Evolutionary conservation across 2,113 vertebrate species (phyloP).

Genomic region (Litocranius walleri): DNA sequence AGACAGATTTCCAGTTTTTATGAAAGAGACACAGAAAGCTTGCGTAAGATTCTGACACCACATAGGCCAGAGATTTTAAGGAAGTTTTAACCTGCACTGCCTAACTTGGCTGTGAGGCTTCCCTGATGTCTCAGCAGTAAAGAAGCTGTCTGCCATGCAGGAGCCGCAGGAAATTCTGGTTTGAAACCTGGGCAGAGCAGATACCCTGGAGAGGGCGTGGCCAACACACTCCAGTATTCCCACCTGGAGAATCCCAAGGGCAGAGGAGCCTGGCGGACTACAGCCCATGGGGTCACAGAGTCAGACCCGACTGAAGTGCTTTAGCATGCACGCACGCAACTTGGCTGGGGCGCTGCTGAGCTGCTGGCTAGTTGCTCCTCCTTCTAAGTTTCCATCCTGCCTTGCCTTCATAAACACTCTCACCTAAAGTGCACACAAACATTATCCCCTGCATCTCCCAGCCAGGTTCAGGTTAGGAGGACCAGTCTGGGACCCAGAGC

Average conservation of each 20-base stretch:
- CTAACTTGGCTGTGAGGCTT: neutral
- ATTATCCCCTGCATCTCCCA: neutral
- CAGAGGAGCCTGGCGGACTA: neutral
- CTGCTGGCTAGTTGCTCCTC: neutral
- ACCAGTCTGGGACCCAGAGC: neutral
- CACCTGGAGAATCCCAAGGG: neutral
- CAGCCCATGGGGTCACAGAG: neutral
- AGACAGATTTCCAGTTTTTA: neutral
- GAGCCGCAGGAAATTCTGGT: neutral
- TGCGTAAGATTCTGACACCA: neutral
- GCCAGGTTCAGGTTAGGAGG: neutral
- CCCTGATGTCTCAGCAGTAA: neutral
- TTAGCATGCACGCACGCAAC: rapidly evolving
- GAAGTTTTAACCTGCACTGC: neutral
- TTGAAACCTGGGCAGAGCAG: neutral
- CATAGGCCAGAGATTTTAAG: neutral
- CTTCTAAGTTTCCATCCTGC: neutral
- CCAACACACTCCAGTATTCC: neutral
- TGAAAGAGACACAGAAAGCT: neutral
- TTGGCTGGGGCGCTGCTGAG: neutral
- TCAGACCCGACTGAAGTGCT: neutral
- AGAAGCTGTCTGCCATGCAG: neutral
- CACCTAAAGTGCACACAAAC: neutral
- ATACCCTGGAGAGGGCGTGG: neutral
- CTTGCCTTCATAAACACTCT: neutral